A percentile compares a stretch with the other conserved stretches of the same genome.
Evolutionary conservation across 92 coral and sea anemone genomes (phyloP).

Genomic region (Zoanthus sociatus): DNA sequence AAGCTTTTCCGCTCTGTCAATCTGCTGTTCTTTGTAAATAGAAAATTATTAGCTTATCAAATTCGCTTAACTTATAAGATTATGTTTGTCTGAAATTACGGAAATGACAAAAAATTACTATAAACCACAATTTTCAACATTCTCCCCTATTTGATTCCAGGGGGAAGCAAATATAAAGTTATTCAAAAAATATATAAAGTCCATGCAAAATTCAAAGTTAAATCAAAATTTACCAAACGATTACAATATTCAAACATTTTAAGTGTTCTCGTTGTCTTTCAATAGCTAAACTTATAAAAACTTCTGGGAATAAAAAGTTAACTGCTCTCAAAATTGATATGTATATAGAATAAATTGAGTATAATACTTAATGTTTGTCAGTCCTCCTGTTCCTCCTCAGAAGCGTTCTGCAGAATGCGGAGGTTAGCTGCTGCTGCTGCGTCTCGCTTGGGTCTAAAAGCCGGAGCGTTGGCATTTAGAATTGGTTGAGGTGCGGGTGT

Average conservation of each 20-base stretch:
- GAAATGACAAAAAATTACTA: background rate
- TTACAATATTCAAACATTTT: background rate
- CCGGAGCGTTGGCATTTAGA: slow-evolving; percentile 24
- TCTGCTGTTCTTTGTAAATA: background rate
- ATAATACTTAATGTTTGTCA: background rate
- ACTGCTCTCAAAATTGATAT: background rate
- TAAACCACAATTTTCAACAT: slow-evolving; percentile 11
- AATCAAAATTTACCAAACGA: background rate
- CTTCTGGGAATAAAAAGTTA: background rate
- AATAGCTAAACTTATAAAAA: no score
- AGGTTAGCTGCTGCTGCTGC: slow-evolving; percentile 51
- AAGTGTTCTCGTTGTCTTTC: background rate
- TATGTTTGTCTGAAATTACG: background rate
- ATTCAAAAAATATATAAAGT: slow-evolving; percentile 15
- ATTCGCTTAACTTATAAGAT: background rate
- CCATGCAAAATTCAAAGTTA: background rate
- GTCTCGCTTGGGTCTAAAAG: slow-evolving; percentile 44
- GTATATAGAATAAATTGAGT: background rate
- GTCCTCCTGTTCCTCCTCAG: slow-evolving; percentile 13
- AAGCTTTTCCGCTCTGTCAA: background rate
- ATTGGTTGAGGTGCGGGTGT: background rate
- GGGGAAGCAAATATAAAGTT: slow-evolving; percentile 17
- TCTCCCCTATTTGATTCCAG: slow-evolving; percentile 17
- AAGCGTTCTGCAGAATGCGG: slow-evolving; percentile 12
- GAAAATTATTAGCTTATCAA: background rate